Base-by-base conservation (phyloP, 2,797 vertebrate genomes). In the Alectoris magna region DNA sequence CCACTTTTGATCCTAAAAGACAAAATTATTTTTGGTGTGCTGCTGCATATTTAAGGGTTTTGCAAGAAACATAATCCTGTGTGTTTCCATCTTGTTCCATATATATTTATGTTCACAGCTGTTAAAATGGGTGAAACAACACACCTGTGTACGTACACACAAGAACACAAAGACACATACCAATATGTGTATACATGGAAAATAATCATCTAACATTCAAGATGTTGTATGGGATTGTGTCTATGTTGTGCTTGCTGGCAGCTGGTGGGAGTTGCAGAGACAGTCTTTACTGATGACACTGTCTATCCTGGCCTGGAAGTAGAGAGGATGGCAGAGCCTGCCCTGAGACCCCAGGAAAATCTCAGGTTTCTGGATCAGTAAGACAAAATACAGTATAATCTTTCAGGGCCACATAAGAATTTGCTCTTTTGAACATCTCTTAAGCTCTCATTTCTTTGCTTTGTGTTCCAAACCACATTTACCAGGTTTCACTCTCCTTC, bases 401-500 rank as follows among this genome's bases (percentile, higher is more conserved):
- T 41, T 64, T 92, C 78, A 56, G 71, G 82, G 23, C 22, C 0
- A 0, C 26, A 31, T 49, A 77, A 60, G 19, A 38, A 41, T 80
- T 75, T 84, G 12, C 79, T 92, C 39, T 68, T 94, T 75, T 59
- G 41, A 84, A 84, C 46, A 77, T 7, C 78, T 62, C 83, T 90
- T 68, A 64, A 91, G 55, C 56, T 84, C 34, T 95, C 49, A 70
- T 31, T 12, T 78, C 44, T 92, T 91, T 91, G 60, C 80, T 95
- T 94, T 95, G 75, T 94, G 85, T 94, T 62, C 73, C 49, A 90
- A 89, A 90, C 23, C 43, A 74, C 4, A 0, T 73, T 87, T 75
- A 58, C 58, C 36, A 93, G 94, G 92, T 94, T 91, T 87, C 83
- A 88, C 64, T 87, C 88, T 58, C 39, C 81, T 87, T 90, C 92